phyloP scores from a whole-genome alignment of 1,140 invertebrate genomes.

The Brachionus rotundiformis region DNA sequence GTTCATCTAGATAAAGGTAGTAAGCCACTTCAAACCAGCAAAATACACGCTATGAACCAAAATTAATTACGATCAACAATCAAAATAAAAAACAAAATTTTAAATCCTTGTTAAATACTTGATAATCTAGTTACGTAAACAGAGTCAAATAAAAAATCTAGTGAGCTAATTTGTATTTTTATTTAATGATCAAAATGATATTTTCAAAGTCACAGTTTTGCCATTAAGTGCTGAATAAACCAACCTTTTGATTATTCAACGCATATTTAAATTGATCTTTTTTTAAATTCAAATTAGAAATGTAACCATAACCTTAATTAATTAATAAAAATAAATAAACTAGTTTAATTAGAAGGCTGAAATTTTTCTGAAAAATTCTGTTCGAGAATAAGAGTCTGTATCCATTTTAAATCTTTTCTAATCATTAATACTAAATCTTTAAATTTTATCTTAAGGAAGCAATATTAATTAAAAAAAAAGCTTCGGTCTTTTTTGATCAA shows the following conservation, averaged over 20 bases:
- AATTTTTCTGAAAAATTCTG: neutral
- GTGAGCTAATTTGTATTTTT: neutral
- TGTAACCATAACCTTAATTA: neutral
- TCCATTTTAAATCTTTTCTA: neutral
- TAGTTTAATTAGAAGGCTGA: neutral
- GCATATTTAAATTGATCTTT: neutral
- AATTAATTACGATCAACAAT: slow-evolving; percentile 6
- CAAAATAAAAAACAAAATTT: neutral
- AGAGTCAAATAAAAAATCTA: neutral
- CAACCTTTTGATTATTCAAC: neutral
- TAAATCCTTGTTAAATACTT: slow-evolving; percentile 44
- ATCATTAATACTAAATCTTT: neutral
- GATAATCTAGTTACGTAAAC: slow-evolving; percentile 38
- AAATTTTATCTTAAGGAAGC: neutral
- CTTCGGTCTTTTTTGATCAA: neutral
- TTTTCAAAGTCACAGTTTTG: slow-evolving; percentile 1
- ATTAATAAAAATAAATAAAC: neutral
- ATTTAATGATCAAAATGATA: neutral
- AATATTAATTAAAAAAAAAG: neutral
- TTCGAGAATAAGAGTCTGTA: no score
- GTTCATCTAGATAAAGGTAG: slow-evolving; percentile 14
- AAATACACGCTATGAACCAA: neutral
- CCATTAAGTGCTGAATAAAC: neutral
- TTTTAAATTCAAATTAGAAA: no score
- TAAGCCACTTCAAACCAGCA: neutral